Base-by-base conservation (phyloP, 2,797 vertebrate genomes). In the Parotocinclus haroldoi region DNA sequence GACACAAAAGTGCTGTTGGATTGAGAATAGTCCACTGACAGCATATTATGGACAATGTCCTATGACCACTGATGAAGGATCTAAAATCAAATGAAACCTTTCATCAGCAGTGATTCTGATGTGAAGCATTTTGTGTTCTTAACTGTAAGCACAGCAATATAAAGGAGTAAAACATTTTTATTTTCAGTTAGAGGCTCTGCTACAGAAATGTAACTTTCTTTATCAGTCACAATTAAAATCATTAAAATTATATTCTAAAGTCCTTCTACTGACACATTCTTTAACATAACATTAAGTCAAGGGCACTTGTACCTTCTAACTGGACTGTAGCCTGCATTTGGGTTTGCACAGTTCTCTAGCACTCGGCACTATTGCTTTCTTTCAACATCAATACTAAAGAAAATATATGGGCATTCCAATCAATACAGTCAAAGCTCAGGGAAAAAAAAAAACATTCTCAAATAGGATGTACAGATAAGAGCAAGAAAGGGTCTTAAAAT, bases 321-420 rank as follows among this genome's bases (percentile, higher is more conserved):
- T 49, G 65, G 66, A 55, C 58, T 72, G 58, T 66, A 66, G 72
- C 49, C 54, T 69, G 57, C 36, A 51, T 66, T 18, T 36, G 49
- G 56, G 49, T 54, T 65, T 69, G 60, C 66, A 71, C 60, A 71
- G 72, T 71, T 69, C 58, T 60, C 66, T 67, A 57, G 58, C 66
- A 64, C 46, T 55, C 73, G 64, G 63, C 45, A 61, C 76, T 78
- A 78, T 78, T 78, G 76, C 71, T 76, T 78, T 69, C 76, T 73
- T 58, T 49, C 27, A 2, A 27, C 27, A 27, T 27, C 27, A 67
- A 56, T 63, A 62, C 54, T 62, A 73, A 54, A 56, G 55, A 58
- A 38, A 61, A 66, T 61, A 63, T 12, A 37, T 40, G 44, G 14
- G 14, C 40, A 53, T 40, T 16, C 27, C 7, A 11, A 40, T 8